These are phyloP conservation scores for Parapristionchus giblindavisi DNA, from an alignment of 2,888 invertebrate genomes.

Conservation along the genomic window DNA sequence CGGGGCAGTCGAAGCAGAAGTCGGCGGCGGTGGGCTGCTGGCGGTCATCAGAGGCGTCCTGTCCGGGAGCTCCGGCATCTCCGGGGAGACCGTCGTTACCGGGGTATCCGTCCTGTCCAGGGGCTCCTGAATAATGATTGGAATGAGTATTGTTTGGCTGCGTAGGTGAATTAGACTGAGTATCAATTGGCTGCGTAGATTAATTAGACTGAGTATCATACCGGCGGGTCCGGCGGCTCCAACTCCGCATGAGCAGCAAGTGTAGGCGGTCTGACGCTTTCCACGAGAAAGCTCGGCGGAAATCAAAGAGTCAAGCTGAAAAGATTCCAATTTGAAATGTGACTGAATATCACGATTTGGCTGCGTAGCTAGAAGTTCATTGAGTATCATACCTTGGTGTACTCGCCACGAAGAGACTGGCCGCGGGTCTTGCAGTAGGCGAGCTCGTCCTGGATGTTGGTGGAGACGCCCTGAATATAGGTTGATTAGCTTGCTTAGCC, in stretches of 20 bases:
- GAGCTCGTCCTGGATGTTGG: conserved; percentile 38
- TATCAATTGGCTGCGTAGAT: no score
- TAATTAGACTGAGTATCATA: not conserved
- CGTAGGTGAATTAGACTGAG: no score
- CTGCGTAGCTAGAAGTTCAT: not conserved
- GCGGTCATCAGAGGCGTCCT: conserved; percentile 33
- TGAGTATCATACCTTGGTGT: conserved; percentile 26
- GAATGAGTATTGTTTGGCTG: not conserved
- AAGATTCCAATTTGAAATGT: no score
- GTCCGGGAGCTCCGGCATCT: conserved; percentile 36
- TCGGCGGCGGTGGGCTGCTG: conserved; percentile 24
- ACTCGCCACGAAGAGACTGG: conserved; percentile 37
- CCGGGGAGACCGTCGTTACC: conserved; percentile 39
- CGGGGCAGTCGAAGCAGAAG: conserved; percentile 41
- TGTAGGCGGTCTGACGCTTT: conserved; percentile 37
- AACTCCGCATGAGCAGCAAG: conserved; percentile 38
- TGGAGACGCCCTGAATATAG: conserved; percentile 26
- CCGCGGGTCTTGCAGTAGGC: conserved; percentile 34
- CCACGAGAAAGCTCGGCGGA: conserved; percentile 37
- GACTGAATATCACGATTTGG: no score
- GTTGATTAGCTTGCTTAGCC: not conserved
- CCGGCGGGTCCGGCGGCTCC: conserved; percentile 37
- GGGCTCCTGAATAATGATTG: conserved; percentile 23
- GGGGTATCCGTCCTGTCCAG: conserved; percentile 38
- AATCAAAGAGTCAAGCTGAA: conserved; percentile 38